Base-by-base conservation (phyloP, 2,797 vertebrate genomes). In the Phataginus tricuspis region DNA sequence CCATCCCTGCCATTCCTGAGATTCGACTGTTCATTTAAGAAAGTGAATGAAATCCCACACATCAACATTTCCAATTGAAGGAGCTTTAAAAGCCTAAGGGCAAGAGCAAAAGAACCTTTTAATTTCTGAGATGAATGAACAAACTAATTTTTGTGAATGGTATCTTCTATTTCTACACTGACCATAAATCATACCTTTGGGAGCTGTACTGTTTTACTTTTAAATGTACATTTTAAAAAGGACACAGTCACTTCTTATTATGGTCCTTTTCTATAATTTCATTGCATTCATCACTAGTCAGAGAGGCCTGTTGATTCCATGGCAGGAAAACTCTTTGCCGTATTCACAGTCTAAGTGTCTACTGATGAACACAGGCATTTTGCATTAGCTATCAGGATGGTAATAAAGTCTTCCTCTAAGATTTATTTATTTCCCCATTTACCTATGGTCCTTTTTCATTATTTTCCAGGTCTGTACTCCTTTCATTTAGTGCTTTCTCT, bases 151-250 rank as follows among this genome's bases (percentile, higher is more conserved):
- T 92, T 87, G 75, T 97, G 82, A 97, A 82, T 93, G 55, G 90
- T 97, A 96, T 90, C 86, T 98, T 97, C 97, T 98, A 64, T 96
- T 98, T 94, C 96, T 97, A 77, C 31, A 96, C 86, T 79, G 96
- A 93, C 86, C 95, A 96, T 98, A 98, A 98, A 98, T 98, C 97
- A 98, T 93, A 77, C 88, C 84, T 96, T 83, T 90, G 96, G 95
- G 96, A 97, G 88, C 91, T 75, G 80, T 93, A 51, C 39, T 66
- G 95, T 98, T 96, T 97, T 96, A 97, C 97, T 98, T 98, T 97
- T 21, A 97, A 98, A 97, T 93, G 90, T 39, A 14, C 78, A n/a
- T 95, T 97, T 97, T 98, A 49, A 95, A 97, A 98, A 97, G 77
- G 97, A 89, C 72, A 86, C 63, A 42, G 64, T 91, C 66, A 61